phyloP scores from a whole-genome alignment of 2,113 vertebrate species.

The Chaetodon auriga region DNA sequence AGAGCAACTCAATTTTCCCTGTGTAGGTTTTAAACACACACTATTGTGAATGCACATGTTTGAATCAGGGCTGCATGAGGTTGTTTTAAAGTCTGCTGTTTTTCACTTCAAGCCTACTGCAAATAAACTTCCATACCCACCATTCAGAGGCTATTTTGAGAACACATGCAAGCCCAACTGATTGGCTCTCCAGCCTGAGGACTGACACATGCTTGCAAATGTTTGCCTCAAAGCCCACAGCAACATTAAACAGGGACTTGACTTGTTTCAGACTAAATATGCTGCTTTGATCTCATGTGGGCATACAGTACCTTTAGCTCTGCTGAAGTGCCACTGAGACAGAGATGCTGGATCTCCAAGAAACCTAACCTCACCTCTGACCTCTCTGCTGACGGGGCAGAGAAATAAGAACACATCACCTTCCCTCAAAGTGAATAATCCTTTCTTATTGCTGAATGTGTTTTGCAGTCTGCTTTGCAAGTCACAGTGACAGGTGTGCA shows the following conservation, averaged over 20 bases:
- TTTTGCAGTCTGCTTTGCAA: constrained; percentile 18
- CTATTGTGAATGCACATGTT: background rate
- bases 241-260: constrained; percentile 24
- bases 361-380: background rate
- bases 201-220: constrained; percentile 49
- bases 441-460: background rate
- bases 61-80: background rate
- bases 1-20: background rate
- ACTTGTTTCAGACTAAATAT: constrained; percentile 26
- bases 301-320: background rate
- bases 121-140: constrained; percentile 64
- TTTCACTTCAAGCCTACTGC: constrained; percentile 29
- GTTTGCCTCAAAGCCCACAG: constrained; percentile 44
- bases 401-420: background rate
- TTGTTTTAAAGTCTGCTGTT: constrained; percentile 30
- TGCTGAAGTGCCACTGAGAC: background rate
- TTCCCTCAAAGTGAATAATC: background rate
- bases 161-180: constrained; percentile 50
- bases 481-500: constrained; percentile 69
- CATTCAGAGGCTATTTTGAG: constrained; percentile 71
- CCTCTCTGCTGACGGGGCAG: no score
- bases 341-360: background rate
- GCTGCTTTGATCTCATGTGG: background rate
- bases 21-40: background rate
- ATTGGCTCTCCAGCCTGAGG: constrained; percentile 33